Conservation (phyloP, 2,113 vertebrate species). For the Aldabrachelys gigantea region DNA sequence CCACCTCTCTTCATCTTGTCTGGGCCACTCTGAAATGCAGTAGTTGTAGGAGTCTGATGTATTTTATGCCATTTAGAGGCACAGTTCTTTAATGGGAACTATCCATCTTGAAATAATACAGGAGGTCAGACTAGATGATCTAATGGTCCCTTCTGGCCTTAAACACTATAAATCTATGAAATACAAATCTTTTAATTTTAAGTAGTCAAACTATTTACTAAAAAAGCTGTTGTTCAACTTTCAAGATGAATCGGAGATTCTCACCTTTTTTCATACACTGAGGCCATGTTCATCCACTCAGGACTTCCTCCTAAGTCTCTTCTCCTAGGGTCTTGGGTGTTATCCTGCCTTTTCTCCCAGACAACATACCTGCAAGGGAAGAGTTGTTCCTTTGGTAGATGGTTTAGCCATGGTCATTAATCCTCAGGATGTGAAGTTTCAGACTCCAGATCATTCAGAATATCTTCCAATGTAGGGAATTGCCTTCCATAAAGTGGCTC, state of each 20-base stretch:
- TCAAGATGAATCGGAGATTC: background rate
- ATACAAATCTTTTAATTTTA: background rate
- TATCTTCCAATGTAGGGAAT: background rate
- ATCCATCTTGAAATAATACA: background rate
- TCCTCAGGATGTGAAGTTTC: background rate
- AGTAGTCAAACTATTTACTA: background rate
- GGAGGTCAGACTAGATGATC: background rate
- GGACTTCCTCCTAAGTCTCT: background rate
- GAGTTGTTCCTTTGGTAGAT: background rate
- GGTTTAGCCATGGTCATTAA: background rate
- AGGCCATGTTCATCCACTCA: background rate
- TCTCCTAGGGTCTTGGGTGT: background rate
- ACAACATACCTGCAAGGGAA: background rate
- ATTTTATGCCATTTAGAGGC: background rate
- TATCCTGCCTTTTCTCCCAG: background rate
- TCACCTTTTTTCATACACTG: background rate
- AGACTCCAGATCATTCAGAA: background rate
- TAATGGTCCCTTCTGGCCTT: background rate
- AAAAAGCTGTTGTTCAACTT: background rate
- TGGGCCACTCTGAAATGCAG: conserved; percentile 17
- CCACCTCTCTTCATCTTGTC: conserved; percentile 44
- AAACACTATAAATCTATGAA: background rate
- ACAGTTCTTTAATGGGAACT: background rate
- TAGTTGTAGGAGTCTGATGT: background rate
- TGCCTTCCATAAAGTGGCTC: background rate